phyloP scores from a whole-genome alignment of 2,888 invertebrate genomes.

The Agonopterix alstromeriana region DNA sequence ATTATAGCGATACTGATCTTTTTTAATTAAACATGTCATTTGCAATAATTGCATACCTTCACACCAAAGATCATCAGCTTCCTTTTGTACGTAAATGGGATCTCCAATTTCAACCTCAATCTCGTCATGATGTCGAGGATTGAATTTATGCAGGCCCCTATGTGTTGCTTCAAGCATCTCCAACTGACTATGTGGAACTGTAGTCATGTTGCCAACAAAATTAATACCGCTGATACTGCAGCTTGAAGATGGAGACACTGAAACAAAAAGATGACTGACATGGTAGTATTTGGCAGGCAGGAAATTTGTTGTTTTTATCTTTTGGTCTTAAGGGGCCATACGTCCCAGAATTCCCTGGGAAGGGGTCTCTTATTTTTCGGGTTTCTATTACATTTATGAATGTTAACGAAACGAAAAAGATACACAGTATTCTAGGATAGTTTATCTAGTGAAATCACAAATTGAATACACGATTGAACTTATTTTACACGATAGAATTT shows the following conservation, averaged over 20 bases:
- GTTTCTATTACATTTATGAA: no score
- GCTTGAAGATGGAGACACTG: slow-evolving; percentile 78
- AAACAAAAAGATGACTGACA: slow-evolving; percentile 10
- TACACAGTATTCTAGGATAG: no score
- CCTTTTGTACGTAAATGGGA: slow-evolving; percentile 96
- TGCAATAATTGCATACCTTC: slow-evolving; percentile 81
- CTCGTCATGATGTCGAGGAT: slow-evolving; percentile 96
- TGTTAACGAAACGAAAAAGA: no score
- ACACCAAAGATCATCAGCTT: slow-evolving; percentile 98
- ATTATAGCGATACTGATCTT: background rate
- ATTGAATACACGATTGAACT: no score
- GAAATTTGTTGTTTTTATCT: no score
- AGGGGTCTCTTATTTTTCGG: no score
- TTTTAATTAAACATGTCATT: slow-evolving; percentile 2
- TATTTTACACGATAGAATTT: no score
- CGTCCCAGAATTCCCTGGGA: no score
- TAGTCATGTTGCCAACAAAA: slow-evolving; percentile 80
- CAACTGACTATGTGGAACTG: slow-evolving; percentile 86
- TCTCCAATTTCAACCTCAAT: slow-evolving; percentile 98
- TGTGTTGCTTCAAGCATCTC: slow-evolving; percentile 96
- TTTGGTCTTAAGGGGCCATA: no score
- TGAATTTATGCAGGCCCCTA: slow-evolving; percentile 95
- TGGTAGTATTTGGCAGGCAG: no score
- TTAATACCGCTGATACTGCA: slow-evolving; percentile 72
- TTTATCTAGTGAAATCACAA: no score